A percentile compares a stretch with the other conserved stretches of the same genome.
Conservation (phyloP, 2,797 vertebrate species). For the Melanogrammus aeglefinus region DNA sequence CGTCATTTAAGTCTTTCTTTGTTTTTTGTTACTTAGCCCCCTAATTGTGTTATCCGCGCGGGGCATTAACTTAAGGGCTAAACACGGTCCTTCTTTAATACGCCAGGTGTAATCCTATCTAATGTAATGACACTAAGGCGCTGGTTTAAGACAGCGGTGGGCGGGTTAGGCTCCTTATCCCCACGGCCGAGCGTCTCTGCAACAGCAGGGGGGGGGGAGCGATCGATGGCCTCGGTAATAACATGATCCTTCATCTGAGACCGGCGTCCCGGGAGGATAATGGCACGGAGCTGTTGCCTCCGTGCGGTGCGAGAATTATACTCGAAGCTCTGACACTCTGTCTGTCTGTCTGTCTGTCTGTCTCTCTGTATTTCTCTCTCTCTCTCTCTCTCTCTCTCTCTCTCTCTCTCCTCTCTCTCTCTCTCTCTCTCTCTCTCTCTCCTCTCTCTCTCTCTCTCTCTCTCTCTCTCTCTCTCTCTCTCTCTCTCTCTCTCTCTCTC, state of each 20-base stretch:
- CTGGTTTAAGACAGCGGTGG: slow-evolving; percentile 71
- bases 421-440: background rate
- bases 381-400: background rate
- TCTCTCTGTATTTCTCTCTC: too few relatives aligned
- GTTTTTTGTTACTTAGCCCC: slow-evolving; percentile 26
- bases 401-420: slow-evolving; percentile 3
- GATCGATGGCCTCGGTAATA: slow-evolving; percentile 68
- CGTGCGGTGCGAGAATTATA: slow-evolving; percentile 20
- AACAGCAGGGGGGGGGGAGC: slow-evolving; percentile 68
- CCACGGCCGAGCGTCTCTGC: slow-evolving; percentile 53
- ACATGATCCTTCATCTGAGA: slow-evolving; percentile 71
- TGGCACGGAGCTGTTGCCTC: slow-evolving; percentile 29
- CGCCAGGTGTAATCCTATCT: slow-evolving; percentile 81
- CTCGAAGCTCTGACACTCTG: slow-evolving; percentile 34
- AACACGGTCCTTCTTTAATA: slow-evolving; percentile 61
- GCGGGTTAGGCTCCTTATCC: slow-evolving; percentile 68
- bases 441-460: background rate
- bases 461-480: background rate
- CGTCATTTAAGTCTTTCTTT: background rate
- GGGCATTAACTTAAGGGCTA: slow-evolving; percentile 52
- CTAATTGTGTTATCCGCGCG: slow-evolving; percentile 63
- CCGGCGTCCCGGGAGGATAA: slow-evolving; percentile 63
- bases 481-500: slow-evolving; percentile 6
- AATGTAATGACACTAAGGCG: slow-evolving; percentile 66
- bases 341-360: background rate